These are phyloP conservation scores for Parambassis ranga DNA, from an alignment of 2,797 vertebrate genomes.

Conservation along the genomic window DNA sequence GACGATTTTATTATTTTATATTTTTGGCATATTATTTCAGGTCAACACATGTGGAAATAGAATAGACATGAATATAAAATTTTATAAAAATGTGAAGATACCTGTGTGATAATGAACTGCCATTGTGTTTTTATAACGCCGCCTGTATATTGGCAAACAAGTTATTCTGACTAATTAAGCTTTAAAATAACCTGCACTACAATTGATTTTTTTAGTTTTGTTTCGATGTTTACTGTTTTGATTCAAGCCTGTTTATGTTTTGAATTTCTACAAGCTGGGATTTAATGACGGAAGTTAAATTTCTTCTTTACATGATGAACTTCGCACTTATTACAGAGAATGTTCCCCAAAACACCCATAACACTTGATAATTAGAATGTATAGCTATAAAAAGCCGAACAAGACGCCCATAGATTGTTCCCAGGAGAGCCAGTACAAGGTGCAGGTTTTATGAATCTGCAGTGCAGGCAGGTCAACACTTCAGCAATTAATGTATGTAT, in stretches of 20 bases:
- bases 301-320: constrained; percentile 47
- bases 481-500: constrained; percentile 37
- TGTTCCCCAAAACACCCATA: constrained; percentile 56
- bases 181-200: not conserved
- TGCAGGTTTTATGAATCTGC: constrained; percentile 58
- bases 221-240: not conserved
- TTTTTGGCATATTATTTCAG: no score
- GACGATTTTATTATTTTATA: no score
- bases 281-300: constrained; percentile 15
- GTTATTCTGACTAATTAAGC: not conserved
- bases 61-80: no score
- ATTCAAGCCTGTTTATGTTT: constrained; percentile 2
- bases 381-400: constrained; percentile 28
- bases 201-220: not conserved
- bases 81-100: no score
- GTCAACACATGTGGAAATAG: no score
- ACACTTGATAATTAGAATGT: constrained; percentile 59
- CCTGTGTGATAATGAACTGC: no score
- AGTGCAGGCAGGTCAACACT: constrained; percentile 14
- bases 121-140: no score
- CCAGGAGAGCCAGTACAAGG: constrained; percentile 50
- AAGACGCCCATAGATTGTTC: constrained; percentile 37
- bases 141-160: not conserved
- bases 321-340: constrained; percentile 33
- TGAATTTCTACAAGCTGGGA: not conserved